Evolutionary conservation across 2,888 invertebrate species (phyloP), one percentile per base, ranked within the genome.

Genomic region (Mythimna impura): DNA sequence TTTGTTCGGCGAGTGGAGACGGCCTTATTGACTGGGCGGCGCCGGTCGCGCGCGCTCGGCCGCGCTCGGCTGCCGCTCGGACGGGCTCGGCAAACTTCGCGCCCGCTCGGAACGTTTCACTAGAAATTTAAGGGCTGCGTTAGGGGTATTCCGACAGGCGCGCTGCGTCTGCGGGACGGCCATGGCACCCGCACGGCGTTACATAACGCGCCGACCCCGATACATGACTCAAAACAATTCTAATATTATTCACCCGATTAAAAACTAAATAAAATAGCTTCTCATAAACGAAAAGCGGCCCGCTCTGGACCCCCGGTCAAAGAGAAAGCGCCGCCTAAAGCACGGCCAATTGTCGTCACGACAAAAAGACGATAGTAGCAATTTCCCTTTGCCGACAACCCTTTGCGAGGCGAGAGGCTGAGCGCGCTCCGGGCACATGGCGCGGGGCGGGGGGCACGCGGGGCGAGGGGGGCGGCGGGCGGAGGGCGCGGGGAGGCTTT

Each of bases 21-120:
- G 92, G 94, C 94, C 96, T 94, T 96, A 96, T 96, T 96, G 96
- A 96, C 96, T 96, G 95, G 96, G 96, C 96, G 96, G 96, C 94
- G 94, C 95, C 95, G 92, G 90, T 92, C 91, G 93, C 89, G 90
- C 91, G 90, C 90, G 91, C 86, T 95, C 94, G 91, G 90, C 82
- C 89, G 87, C 85, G 77, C 86, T 93, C 92, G 92, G 85, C 87
- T 87, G 86, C 63, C 83, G 84, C 87, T 95, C 96, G 96, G 87
- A 74, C 70, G 61, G 73, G 78, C 85, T 94, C 95, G 95, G 90
- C 83, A 75, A 82, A 86, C 89, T 87, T 90, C 93, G 92, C 79
- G 78, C 73, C 67, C 85, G 76, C 87, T 93, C 93, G 91, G 87
- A 87, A 85, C 87, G 79, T 86, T 86, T 91, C 91, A 91, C 92